These are phyloP conservation scores for Mormoops blainvillei DNA, from an alignment of 2,113 vertebrate genomes.

Conservation along the genomic window DNA sequence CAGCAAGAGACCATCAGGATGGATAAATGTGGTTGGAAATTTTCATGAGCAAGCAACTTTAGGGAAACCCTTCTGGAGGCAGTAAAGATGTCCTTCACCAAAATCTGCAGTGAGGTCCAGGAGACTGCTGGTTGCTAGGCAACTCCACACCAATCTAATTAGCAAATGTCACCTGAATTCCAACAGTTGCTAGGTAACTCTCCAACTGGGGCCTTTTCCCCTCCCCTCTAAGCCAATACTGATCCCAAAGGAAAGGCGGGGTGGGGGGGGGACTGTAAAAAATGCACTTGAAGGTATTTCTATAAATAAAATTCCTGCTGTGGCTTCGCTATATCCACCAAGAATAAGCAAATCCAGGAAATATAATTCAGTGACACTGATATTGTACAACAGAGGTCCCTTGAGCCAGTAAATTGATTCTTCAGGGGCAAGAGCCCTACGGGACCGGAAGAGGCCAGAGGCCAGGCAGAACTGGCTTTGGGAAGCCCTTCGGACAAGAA, in stretches of 20 bases:
- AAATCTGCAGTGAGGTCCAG: background rate
- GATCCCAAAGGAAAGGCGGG: constrained; percentile 9
- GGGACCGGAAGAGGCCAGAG: background rate
- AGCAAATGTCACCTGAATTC: constrained; percentile 57
- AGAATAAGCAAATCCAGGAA: constrained; percentile 7
- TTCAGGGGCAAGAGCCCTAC: background rate
- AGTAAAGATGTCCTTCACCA: background rate
- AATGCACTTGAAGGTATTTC: background rate
- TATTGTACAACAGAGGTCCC: background rate
- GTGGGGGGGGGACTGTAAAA: background rate
- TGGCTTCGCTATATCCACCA: background rate
- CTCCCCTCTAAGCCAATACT: background rate
- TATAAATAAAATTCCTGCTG: background rate
- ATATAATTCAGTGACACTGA: background rate
- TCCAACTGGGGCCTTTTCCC: background rate
- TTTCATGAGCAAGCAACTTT: constrained; percentile 24
- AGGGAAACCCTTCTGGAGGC: background rate
- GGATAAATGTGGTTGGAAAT: background rate
- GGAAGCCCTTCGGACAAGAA: background rate
- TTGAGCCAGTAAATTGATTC: background rate
- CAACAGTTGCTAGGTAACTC: constrained; percentile 68
- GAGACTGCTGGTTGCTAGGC: constrained; percentile 47
- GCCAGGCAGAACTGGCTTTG: background rate
- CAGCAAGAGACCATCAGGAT: background rate
- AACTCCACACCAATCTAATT: constrained; percentile 58